A percentile compares a stretch with the other conserved stretches of the same genome.
phyloP scores from a whole-genome alignment of 2,888 invertebrate species.

The Cerastoderma edule region DNA sequence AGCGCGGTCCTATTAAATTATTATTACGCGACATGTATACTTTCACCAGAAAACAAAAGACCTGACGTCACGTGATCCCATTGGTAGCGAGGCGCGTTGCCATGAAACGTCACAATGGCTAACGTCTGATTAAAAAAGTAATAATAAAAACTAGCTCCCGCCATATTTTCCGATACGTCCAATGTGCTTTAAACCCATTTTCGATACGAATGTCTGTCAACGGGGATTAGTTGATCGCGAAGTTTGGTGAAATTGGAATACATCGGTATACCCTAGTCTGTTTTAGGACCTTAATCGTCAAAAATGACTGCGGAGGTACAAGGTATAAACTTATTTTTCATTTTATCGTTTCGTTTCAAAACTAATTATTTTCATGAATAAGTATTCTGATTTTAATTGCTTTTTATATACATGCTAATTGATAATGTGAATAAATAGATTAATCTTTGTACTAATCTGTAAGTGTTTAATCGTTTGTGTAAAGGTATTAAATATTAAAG shows the following conservation, averaged over 20 bases:
- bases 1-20: no score
- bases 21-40: conserved; percentile 36
- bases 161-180: conserved; percentile 25
- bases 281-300: neutral
- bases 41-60: conserved; percentile 52
- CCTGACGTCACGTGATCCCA: conserved; percentile 50
- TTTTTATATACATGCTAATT: neutral
- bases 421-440: neutral
- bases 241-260: neutral
- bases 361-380: no score
- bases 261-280: neutral
- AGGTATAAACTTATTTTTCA: conserved; percentile 6
- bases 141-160: no score
- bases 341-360: no score
- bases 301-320: conserved; percentile 6
- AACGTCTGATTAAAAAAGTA: conserved; percentile 9
- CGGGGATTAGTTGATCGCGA: neutral
- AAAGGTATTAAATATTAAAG: conserved; percentile 21
- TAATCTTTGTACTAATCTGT: neutral
- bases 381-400: neutral
- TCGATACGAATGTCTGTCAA: conserved; percentile 2
- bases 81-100: conserved; percentile 52
- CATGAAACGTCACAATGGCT: conserved; percentile 37
- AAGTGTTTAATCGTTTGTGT: conserved; percentile 16
- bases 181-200: no score